Conservation (phyloP, 2,888 invertebrate species). For the Dysmachus trigonus region DNA sequence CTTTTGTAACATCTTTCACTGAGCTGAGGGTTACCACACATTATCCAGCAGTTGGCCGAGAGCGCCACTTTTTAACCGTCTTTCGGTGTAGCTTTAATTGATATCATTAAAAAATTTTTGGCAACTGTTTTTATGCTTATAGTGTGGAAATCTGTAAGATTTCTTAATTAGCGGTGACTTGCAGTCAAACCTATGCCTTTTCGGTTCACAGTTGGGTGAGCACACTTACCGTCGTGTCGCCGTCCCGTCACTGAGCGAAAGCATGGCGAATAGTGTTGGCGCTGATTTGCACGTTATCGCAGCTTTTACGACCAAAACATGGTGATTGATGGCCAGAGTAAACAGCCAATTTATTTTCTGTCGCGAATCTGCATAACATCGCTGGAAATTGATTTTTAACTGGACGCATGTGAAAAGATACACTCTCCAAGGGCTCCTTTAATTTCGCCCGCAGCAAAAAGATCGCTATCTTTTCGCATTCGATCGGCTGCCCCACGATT, state of each 20-base stretch:
- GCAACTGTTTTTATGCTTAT: constrained; percentile 10
- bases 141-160: background rate
- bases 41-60: background rate
- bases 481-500: background rate
- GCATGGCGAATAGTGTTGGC: background rate
- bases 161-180: constrained; percentile 26
- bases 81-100: constrained; percentile 4
- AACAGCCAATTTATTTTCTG: background rate
- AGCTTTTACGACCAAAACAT: background rate
- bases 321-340: background rate
- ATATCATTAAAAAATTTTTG: constrained; percentile 15
- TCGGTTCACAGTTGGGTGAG: background rate
- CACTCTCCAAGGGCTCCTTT: background rate
- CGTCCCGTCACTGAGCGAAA: background rate
- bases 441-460: background rate
- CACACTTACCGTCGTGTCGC: background rate
- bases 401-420: background rate
- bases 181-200: background rate
- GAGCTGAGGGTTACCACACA: background rate
- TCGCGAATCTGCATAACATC: background rate
- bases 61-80: background rate
- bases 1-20: background rate
- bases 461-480: background rate
- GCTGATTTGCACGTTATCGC: background rate
- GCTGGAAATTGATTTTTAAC: background rate